Evolutionary conservation across 2,113 vertebrate species (phyloP), one percentile per base, ranked within the genome.

Genomic region (Euleptes europaea): DNA sequence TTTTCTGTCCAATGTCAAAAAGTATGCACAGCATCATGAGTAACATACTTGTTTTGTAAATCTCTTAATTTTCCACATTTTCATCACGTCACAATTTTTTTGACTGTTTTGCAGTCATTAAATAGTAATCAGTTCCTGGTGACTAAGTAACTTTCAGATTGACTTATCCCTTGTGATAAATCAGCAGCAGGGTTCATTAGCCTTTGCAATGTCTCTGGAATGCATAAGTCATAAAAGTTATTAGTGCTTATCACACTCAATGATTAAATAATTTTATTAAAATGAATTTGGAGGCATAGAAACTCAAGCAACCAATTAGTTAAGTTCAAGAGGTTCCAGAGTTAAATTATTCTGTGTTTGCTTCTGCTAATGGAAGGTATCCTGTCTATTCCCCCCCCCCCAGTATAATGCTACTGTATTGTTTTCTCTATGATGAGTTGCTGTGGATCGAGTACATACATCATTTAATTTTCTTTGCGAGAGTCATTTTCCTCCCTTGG

Each of bases 161-260:
- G 78, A n/a, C 57, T 88, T 91, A 71, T 77, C 67, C 69, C 76
- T 23, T 60, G 42, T 67, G 47, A 92, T 89, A 88, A 92, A 93
- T 93, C 89, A 85, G 40, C 84, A 87, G 63, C 80, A 87, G 88
- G 88, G 66, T 92, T 95, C 93, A 89, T 94, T 93, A 93, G 72
- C 70, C 75, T 85, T 72, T 4, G 6, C 88, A 91, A 86, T 84
- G 79, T 60, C 79, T 91, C 75, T 82, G 35, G 47, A 92, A 92
- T 88, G 38, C 80, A 86, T 84, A 82, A 93, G 88, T 88, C 84
- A 85, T 6, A 2, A 74, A 88, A 80, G n/a, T 88, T 92, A 91
- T 91, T 91, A 85, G 83, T 88, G 57, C 81, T 57, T 87, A 88
- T 89, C 92, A 77, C 86, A 88, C 90, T 80, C 72, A 84, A 72